Base-by-base conservation (phyloP, 2,888 invertebrate genomes). In the Protonemura montana region DNA sequence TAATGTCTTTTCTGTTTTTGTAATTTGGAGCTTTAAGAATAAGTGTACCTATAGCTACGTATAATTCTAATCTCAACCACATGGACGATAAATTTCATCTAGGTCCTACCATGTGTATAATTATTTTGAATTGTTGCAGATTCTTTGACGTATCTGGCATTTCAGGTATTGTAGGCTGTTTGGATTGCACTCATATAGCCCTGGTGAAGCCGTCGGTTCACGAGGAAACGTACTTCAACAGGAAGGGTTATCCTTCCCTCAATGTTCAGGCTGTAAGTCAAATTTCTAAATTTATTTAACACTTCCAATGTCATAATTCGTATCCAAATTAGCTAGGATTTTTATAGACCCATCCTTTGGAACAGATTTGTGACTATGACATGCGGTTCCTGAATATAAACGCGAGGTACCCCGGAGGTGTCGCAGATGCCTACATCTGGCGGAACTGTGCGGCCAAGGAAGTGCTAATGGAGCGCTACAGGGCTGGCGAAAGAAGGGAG, bases 141-240 rank as follows among this genome's bases (percentile, higher is more conserved):
- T 86, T 86, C 81, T 80, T 29, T 35, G 86, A 78, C 30, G 27
- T 27, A n/a, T 41, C 42, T 41, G 80, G 81, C 41, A 81, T 87
- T 35, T 78, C 80, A 0, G 87, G 87, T 27, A 87, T 86, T 35
- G 87, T 88, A 59, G 88, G 88, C 78, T 87, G 87, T 21, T 86
- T 88, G 16, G 88, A 88, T 80, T 88, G 88, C 78, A 87, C 88
- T 6, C 87, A 86, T 81, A 81, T 88, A 13, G 86, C 81, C 76
- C 78, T 86, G 29, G 86, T 86, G 29, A 3, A 30, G 25, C 86
- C 86, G 30, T n/a, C 10, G 25, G 42, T 82, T n/a, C 21, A 81
- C 42, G 82, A 82, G 41, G 81, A 26, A 21, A 41, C 81, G 28
- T 86, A 41, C 78, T 30, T 86, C 26, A 86, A 86, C 86, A 80